A percentile compares a stretch with the other conserved stretches of the same genome.
Conservation (phyloP, 2,888 invertebrate species). For the Lithosia quadra region DNA sequence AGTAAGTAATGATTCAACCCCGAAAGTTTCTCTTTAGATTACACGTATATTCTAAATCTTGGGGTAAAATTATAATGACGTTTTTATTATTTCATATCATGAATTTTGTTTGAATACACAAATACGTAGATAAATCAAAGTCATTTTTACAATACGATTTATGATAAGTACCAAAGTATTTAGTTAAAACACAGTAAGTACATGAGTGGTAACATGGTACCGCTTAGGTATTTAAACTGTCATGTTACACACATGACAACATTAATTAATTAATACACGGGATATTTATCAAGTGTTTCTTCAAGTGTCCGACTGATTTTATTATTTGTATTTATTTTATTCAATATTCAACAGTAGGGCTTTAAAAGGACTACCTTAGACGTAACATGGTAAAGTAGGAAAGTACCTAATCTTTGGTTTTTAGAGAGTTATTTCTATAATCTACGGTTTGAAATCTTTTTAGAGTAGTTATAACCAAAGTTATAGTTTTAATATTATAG, state of each 20-base stretch:
- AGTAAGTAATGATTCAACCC: slow-evolving; percentile 60
- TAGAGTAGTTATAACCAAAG: not conserved
- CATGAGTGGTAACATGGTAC: not conserved
- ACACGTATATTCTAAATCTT: slow-evolving; percentile 34
- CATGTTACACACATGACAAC: no score
- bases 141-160: slow-evolving; percentile 20
- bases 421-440: not conserved
- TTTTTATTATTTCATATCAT: slow-evolving; percentile 33
- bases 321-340: no score
- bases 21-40: slow-evolving; percentile 65
- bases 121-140: slow-evolving; percentile 51
- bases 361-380: not conserved
- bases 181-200: not conserved
- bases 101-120: slow-evolving; percentile 26
- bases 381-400: no score
- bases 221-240: no score
- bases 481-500: not conserved
- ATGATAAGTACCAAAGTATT: not conserved
- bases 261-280: no score
- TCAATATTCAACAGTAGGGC: not conserved
- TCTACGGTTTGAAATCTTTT: not conserved
- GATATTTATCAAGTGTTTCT: no score
- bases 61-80: slow-evolving; percentile 25
- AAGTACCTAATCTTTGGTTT: not conserved
- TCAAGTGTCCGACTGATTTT: no score